Conservation (phyloP, 2,113 vertebrate species). For the Cynoglossus semilaevis region DNA sequence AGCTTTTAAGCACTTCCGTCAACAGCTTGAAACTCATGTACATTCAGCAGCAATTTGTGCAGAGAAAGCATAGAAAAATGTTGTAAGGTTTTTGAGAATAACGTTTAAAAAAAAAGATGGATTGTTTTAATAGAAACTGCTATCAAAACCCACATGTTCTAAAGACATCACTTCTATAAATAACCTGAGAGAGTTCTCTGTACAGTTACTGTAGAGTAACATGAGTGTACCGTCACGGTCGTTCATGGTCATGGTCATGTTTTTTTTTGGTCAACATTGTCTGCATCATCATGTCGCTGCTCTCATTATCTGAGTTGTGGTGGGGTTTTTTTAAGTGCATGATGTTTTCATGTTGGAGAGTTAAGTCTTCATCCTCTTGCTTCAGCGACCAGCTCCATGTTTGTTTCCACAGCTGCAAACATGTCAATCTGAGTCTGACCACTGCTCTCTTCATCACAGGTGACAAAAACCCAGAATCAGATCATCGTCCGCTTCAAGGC, state of each 20-base stretch:
- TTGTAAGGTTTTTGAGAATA: no score
- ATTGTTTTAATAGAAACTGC: constrained; percentile 2
- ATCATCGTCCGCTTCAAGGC: constrained; percentile 54
- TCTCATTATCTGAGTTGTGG: no score
- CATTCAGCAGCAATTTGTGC: no score
- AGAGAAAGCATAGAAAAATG: no score
- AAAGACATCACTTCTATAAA: constrained; percentile 44
- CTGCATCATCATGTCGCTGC: no score
- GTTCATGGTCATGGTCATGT: no score
- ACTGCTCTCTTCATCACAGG: not conserved
- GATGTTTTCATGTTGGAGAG: constrained; percentile 3
- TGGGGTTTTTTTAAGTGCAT: constrained; percentile 67
- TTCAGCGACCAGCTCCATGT: not conserved
- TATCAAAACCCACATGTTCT: constrained; percentile 32
- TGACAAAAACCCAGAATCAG: not conserved
- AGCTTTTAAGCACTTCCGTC: no score
- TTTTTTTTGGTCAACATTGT: no score
- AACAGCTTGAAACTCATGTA: no score
- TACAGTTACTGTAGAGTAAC: not conserved
- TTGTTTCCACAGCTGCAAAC: not conserved
- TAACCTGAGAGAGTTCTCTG: constrained; percentile 17
- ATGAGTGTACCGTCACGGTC: no score
- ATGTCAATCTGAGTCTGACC: not conserved
- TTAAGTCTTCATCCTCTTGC: not conserved
- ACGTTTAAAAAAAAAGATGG: no score